These are phyloP conservation scores for Lasioglossum figueresi DNA, from an alignment of 2,888 invertebrate genomes.

Conservation along the genomic window DNA sequence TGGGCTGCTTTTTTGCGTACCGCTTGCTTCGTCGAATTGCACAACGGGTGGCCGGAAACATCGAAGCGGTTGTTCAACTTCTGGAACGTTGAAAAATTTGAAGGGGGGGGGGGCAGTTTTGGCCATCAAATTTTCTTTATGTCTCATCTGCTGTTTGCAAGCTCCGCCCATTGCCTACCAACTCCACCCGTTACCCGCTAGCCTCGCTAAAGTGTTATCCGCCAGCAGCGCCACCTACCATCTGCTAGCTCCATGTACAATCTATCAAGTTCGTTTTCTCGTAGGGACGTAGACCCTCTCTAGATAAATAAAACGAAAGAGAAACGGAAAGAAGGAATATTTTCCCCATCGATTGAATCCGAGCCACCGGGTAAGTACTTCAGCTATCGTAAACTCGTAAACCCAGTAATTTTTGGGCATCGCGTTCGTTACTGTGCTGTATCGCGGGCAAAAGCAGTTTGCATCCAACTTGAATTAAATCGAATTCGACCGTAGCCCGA, in stretches of 20 bases:
- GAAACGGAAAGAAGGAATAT: not conserved
- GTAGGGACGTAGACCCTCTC: too few relatives aligned
- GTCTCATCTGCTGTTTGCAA: not conserved
- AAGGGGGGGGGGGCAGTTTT: not conserved
- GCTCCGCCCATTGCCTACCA: not conserved
- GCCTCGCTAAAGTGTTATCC: not conserved
- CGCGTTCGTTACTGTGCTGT: conserved; percentile 37
- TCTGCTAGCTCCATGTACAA: not conserved
- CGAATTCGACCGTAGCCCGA: conserved; percentile 34
- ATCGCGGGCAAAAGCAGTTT: conserved; percentile 12
- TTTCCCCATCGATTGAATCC: not conserved
- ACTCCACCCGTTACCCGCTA: not conserved
- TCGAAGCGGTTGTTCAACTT: not conserved
- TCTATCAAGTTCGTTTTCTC: not conserved
- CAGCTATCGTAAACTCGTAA: not conserved
- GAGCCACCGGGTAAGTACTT: too few relatives aligned
- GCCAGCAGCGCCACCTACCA: not conserved
- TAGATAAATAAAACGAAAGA: not conserved
- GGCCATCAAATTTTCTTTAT: not conserved
- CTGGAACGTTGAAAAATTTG: not conserved
- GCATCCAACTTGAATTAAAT: conserved; percentile 27
- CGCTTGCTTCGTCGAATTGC: conserved; percentile 31
- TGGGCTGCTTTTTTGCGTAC: conserved; percentile 49
- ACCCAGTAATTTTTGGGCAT: conserved; percentile 6
- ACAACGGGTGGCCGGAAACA: conserved; percentile 14